Evolutionary conservation across 2,888 invertebrate species (phyloP), one percentile per base, ranked within the genome.

Genomic region (Chymomyza amoena): DNA sequence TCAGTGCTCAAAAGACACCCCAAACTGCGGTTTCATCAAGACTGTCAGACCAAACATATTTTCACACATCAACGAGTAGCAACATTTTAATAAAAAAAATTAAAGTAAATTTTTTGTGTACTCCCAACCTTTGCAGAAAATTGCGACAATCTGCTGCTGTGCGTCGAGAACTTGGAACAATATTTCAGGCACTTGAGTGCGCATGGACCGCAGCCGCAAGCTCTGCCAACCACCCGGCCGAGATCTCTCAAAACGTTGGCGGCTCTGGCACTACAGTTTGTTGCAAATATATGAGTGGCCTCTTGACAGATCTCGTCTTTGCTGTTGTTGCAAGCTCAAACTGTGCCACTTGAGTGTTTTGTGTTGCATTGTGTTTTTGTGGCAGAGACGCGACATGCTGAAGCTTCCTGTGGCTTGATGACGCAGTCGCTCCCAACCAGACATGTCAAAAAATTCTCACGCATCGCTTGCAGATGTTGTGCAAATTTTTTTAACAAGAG

Each of bases 201-300:
- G 66, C 76, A 81, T 77, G 68, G 73, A 86, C 76, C 87, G 75
- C 87, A 80, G 69, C 84, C 81, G 51, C 84, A 45, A 13, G 13
- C 39, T 45, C 39, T 13, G 39, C 3, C 39, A 45, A 45, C 39
- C 39, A 45, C 39, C 39, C 39, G 39, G 39, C 39, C 39, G 13
- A 45, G 39, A 45, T 45, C 39, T 45, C 28, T 52, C 54, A 16
- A 51, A 6, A 25, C 25, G 25, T 25, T 15, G 60, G 16, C 51
- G 50, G 51, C n/a, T 57, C 0, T 52, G 70, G 65, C 74, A 73
- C 82, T 87, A 71, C 70, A 88, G 87, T 32, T 79, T 84, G 87
- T 88, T 84, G 80, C 87, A 87, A 88, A 87, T 84, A 79, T 79
- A 88, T 81, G 81, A 88, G 89, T 88, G 89, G 86, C 77, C 82